Evolutionary conservation across 2,888 invertebrate species (phyloP).

Genomic region (Nomada lathburiana): DNA sequence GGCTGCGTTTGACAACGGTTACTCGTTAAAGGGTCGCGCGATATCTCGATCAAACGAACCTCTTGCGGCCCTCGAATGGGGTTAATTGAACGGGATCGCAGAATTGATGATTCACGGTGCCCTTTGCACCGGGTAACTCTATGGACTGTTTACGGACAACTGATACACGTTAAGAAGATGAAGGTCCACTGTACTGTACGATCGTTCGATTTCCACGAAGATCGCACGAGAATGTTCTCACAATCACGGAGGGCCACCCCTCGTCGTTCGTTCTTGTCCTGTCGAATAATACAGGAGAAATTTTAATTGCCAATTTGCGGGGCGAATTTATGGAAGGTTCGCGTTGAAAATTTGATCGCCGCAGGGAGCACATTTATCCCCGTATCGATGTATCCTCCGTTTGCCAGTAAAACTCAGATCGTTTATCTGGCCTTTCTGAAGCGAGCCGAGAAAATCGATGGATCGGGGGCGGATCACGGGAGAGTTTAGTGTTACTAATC

Average conservation of each 20-base stretch:
- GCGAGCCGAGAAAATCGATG: conserved; percentile 9
- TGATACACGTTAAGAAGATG: background rate
- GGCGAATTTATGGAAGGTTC: too few relatives aligned
- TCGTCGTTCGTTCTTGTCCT: background rate
- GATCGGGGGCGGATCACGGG: conserved; percentile 13
- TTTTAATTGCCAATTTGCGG: too few relatives aligned
- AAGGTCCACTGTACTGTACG: too few relatives aligned
- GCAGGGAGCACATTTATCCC: too few relatives aligned
- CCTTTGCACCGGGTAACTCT: conserved; percentile 37
- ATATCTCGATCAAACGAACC: conserved; percentile 73
- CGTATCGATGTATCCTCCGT: background rate
- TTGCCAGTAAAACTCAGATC: background rate
- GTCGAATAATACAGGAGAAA: too few relatives aligned
- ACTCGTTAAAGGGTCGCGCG: conserved; percentile 75
- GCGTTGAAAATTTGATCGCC: too few relatives aligned
- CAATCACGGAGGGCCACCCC: too few relatives aligned
- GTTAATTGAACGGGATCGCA: conserved; percentile 70
- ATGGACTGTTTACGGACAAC: conserved; percentile 4
- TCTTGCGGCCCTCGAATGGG: conserved; percentile 64
- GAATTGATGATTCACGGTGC: conserved; percentile 68
- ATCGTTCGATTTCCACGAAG: background rate
- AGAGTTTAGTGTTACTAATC: conserved; percentile 61
- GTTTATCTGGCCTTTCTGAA: background rate
- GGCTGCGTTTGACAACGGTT: conserved; percentile 75
- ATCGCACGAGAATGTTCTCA: background rate